Evolutionary conservation across 2,797 vertebrate genomes (phyloP).

Genomic region (Momotus momota): DNA sequence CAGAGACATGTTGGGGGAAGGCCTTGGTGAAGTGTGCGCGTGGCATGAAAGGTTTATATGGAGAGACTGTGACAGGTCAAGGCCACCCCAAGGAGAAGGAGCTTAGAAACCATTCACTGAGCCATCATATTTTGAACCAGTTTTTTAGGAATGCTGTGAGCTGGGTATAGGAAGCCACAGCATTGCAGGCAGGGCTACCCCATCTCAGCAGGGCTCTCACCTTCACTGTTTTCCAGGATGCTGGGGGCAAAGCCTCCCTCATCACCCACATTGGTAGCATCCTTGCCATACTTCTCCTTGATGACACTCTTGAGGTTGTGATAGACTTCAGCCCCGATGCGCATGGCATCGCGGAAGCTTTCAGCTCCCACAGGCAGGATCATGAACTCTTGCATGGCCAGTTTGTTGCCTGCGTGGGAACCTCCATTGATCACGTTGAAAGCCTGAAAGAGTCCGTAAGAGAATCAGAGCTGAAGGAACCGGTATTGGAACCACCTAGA

Average conservation of each 20-base stretch:
- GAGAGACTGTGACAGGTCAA: background rate
- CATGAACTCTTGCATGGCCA: conserved; percentile 97
- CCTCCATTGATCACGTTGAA: conserved; percentile 95
- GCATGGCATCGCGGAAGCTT: conserved; percentile 92
- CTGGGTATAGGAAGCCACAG: background rate
- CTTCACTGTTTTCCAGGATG: conserved; percentile 93
- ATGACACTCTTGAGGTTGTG: conserved; percentile 92
- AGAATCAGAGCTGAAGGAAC: background rate
- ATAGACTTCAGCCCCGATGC: conserved; percentile 91
- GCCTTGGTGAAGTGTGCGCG: background rate
- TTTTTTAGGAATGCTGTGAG: background rate
- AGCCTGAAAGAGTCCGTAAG: conserved; percentile 78
- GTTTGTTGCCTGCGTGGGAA: conserved; percentile 91
- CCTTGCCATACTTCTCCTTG: conserved; percentile 93
- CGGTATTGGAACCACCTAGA: background rate
- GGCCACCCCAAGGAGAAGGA: background rate
- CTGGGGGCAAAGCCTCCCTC: conserved; percentile 95
- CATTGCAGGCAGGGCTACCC: background rate
- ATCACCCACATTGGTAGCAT: conserved; percentile 93
- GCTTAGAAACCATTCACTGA: background rate
- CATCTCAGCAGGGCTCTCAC: conserved; percentile 72
- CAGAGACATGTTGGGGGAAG: background rate
- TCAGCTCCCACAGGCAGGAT: conserved; percentile 92
- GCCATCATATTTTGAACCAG: background rate
- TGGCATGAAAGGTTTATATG: fast-evolving